Evolutionary conservation across 2,797 vertebrate genomes (phyloP).

Genomic region (Aeoliscus strigatus): DNA sequence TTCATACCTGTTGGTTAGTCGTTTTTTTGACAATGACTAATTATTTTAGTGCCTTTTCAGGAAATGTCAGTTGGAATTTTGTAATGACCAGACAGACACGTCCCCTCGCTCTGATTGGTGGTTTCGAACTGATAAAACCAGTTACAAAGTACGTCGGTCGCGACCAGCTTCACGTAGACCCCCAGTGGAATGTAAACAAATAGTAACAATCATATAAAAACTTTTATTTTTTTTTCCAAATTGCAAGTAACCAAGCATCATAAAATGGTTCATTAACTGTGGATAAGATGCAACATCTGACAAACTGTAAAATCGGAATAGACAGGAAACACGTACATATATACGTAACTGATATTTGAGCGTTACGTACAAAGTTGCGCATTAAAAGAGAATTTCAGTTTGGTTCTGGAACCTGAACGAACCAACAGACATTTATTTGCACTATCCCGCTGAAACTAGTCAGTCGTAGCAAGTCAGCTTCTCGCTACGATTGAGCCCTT

Average conservation of each 20-base stretch:
- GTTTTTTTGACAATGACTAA: too few relatives aligned
- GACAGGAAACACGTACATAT: slow-evolving; percentile 28
- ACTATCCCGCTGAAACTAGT: slow-evolving; percentile 47
- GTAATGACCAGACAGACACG: too few relatives aligned
- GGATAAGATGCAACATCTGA: slow-evolving; percentile 53
- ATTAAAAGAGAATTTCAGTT: slow-evolving; percentile 18
- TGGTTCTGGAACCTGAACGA: slow-evolving; percentile 9
- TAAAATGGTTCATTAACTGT: slow-evolving; percentile 43
- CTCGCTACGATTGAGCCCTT: too few relatives aligned
- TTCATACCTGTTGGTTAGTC: too few relatives aligned
- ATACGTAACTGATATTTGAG: too few relatives aligned
- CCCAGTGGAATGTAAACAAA: background rate
- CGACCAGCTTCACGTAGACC: too few relatives aligned
- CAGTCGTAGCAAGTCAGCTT: slow-evolving; percentile 8
- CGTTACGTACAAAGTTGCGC: slow-evolving; percentile 29
- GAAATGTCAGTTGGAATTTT: too few relatives aligned
- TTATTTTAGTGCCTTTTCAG: too few relatives aligned
- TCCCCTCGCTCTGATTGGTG: too few relatives aligned
- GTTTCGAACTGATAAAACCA: too few relatives aligned
- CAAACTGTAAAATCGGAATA: slow-evolving; percentile 58
- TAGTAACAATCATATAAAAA: slow-evolving; percentile 35
- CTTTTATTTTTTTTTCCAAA: slow-evolving; percentile 55
- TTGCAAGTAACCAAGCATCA: slow-evolving; percentile 52
- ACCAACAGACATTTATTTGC: slow-evolving; percentile 44
- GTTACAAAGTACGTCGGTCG: too few relatives aligned